Conservation (phyloP, 2,113 vertebrate species). For the Hippocampus barbouri region DNA sequence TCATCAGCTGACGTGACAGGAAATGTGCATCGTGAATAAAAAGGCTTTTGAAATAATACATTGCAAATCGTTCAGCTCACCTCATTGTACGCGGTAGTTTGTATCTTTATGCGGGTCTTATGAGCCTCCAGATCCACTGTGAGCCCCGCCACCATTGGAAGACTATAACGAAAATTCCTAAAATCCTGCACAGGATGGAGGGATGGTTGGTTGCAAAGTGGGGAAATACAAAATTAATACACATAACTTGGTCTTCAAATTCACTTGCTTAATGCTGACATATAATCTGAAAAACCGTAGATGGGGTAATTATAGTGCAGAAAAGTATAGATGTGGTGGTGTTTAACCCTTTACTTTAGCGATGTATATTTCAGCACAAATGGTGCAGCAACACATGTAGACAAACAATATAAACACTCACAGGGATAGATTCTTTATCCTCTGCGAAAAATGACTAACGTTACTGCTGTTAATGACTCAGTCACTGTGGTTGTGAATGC, state of each 20-base stretch:
- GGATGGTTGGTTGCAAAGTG: background rate
- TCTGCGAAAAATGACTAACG: background rate
- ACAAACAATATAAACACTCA: background rate
- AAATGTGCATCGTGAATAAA: background rate
- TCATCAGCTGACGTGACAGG: slow-evolving; percentile 81
- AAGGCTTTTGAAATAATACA: background rate
- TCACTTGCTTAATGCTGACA: background rate
- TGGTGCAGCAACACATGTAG: background rate
- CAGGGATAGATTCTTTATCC: background rate
- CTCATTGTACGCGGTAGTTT: slow-evolving; percentile 91
- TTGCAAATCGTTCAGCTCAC: slow-evolving; percentile 56
- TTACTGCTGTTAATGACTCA: too few relatives aligned
- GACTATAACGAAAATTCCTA: slow-evolving; percentile 95
- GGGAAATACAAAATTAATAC: too few relatives aligned
- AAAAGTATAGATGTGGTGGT: background rate
- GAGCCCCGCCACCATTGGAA: slow-evolving; percentile 90
- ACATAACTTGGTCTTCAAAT: background rate
- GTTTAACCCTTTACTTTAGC: background rate
- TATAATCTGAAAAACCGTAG: background rate
- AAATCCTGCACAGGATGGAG: slow-evolving; percentile 80
- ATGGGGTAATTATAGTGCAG: background rate
- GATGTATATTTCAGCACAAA: background rate
- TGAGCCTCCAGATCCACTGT: slow-evolving; percentile 96
- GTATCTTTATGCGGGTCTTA: slow-evolving; percentile 95
- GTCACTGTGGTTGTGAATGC: too few relatives aligned